Percentiles rank a stretch among this genome's conserved stretches.
Evolutionary conservation across 2,888 invertebrate species (phyloP).

Genomic region (Epicampocera succincta): DNA sequence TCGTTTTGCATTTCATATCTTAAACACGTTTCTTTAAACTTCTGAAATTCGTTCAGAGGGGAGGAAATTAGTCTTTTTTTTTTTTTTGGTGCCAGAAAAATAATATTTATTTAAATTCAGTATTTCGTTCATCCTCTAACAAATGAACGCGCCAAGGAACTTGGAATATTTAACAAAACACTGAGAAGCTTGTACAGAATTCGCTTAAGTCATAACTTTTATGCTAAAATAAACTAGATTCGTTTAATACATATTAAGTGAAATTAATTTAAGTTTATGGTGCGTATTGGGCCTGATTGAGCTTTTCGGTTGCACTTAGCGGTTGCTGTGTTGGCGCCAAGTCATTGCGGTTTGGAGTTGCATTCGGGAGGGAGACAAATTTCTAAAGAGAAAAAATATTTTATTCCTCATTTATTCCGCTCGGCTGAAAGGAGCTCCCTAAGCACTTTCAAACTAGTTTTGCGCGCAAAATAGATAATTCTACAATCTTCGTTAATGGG

Average conservation of each 20-base stretch:
- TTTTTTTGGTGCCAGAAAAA: neutral
- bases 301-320: slow-evolving; percentile 69
- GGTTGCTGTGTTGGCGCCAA: neutral
- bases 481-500: too few species aligned
- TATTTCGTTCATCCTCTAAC: neutral
- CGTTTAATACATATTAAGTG: neutral
- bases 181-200: too few species aligned
- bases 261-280: slow-evolving; percentile 45
- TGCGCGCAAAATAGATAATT: too few species aligned
- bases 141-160: too few species aligned
- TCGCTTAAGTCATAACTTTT: too few species aligned
- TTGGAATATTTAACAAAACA: too few species aligned
- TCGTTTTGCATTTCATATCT: neutral
- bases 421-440: too few species aligned
- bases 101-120: neutral
- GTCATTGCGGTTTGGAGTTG: slow-evolving; percentile 66
- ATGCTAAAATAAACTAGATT: too few species aligned
- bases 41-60: neutral
- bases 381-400: slow-evolving; percentile 73
- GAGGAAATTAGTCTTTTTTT: neutral
- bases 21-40: neutral
- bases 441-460: too few species aligned
- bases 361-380: slow-evolving; percentile 81
- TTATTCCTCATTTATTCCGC: neutral
- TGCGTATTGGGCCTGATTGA: slow-evolving; percentile 73